These are phyloP conservation scores for Piscicola geometra DNA, from an alignment of 2,888 invertebrate genomes.

Conservation along the genomic window DNA sequence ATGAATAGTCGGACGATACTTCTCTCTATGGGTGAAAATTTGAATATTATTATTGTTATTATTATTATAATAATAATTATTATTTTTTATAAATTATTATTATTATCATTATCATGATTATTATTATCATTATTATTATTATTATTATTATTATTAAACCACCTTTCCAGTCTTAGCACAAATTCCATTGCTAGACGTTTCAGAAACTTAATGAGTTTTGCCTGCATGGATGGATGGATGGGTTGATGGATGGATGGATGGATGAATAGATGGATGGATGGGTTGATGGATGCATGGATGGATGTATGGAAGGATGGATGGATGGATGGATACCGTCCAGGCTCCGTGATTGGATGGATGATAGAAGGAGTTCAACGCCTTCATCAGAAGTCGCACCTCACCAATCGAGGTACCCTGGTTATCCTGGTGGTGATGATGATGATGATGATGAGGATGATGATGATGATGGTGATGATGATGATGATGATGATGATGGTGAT, in stretches of 20 bases:
- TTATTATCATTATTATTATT: too few relatives aligned
- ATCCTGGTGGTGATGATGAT: conserved; percentile 57
- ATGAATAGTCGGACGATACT: neutral
- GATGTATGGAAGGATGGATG: too few relatives aligned
- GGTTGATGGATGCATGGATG: too few relatives aligned
- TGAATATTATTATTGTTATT: neutral
- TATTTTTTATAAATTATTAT: neutral
- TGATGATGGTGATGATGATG: conserved; percentile 15
- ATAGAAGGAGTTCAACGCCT: conserved; percentile 76
- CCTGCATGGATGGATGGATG: too few relatives aligned
- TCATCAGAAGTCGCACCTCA: conserved; percentile 74
- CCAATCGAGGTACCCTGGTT: conserved; percentile 67
- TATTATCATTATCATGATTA: neutral
- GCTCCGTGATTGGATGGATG: conserved; percentile 81
- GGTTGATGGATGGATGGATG: too few relatives aligned
- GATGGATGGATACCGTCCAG: conserved; percentile 66
- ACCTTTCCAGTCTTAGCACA: conserved; percentile 31
- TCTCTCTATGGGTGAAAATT: conserved; percentile 19
- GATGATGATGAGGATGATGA: conserved; percentile 14
- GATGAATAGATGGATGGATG: too few relatives aligned
- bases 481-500: conserved; percentile 13
- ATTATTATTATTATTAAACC: neutral
- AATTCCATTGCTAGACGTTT: neutral
- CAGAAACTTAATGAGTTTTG: conserved; percentile 5
- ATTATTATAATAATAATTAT: neutral